phyloP scores from a whole-genome alignment of 2,113 vertebrate genomes.

The Anarhynchus alexandrinus region DNA sequence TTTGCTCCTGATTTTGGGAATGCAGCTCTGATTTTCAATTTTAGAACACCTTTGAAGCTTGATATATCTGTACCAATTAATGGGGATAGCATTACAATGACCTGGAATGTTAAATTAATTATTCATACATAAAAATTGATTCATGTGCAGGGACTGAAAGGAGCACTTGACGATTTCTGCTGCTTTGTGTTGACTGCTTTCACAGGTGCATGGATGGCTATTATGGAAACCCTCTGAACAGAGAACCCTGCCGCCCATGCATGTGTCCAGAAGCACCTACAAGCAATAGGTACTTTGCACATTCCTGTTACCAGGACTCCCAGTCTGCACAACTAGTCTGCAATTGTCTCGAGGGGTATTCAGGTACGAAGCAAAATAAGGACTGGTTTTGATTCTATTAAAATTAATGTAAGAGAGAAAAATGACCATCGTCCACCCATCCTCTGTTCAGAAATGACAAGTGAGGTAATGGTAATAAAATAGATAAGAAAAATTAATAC shows the following conservation, averaged over 20 bases:
- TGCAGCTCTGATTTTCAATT: neutral
- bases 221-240: constrained; percentile 74
- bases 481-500: neutral
- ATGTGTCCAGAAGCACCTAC: constrained; percentile 77
- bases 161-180: neutral
- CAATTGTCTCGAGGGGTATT: constrained; percentile 76
- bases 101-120: neutral
- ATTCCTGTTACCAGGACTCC: constrained; percentile 77
- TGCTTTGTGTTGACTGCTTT: constrained; percentile 33
- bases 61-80: neutral
- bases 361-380: constrained; percentile 67
- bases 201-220: constrained; percentile 83
- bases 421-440: neutral
- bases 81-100: neutral
- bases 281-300: constrained; percentile 81
- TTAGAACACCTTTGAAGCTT: neutral
- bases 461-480: neutral
- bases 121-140: neutral
- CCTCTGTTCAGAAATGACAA: neutral
- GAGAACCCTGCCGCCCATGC: constrained; percentile 79
- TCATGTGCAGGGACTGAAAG: neutral
- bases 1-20: neutral
- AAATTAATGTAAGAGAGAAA: neutral
- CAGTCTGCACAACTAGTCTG: constrained; percentile 74
- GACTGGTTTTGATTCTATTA: neutral